phyloP scores from a whole-genome alignment of 2,797 vertebrate species.

The Clarias laeviceps region DNA sequence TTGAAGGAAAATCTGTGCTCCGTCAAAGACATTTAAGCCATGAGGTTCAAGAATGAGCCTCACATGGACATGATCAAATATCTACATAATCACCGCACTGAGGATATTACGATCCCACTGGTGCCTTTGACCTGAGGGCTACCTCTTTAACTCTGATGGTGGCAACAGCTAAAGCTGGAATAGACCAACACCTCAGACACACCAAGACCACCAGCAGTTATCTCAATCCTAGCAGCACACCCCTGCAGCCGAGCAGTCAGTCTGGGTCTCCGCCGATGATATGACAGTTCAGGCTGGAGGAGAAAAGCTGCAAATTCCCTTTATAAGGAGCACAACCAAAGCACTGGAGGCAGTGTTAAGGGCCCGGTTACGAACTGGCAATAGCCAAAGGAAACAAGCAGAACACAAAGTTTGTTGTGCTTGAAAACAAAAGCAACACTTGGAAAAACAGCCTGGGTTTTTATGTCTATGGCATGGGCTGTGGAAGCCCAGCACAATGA shows the following conservation, averaged over 20 bases:
- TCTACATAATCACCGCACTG: constrained; percentile 23
- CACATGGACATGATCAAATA: constrained; percentile 19
- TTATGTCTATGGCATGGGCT: constrained; percentile 65
- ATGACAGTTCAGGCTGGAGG: constrained; percentile 40
- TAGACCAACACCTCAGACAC: constrained; percentile 17
- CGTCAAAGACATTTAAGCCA: constrained; percentile 5
- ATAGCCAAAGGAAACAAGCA: constrained; percentile 77
- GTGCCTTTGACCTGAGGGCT: constrained; percentile 28
- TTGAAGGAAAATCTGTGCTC: not conserved
- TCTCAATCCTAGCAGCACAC: constrained; percentile 62
- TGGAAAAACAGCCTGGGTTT: constrained; percentile 73
- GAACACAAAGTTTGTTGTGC: constrained; percentile 78
- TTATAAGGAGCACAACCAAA: constrained; percentile 70
- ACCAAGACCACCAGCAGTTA: constrained; percentile 33
- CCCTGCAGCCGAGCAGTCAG: constrained; percentile 30
- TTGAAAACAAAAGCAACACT: constrained; percentile 76
- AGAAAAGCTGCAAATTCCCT: constrained; percentile 61
- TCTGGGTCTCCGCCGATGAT: constrained; percentile 46
- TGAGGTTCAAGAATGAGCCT: constrained; percentile 23
- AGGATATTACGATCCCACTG: constrained; percentile 22
- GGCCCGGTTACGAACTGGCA: constrained; percentile 62
- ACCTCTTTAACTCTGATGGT: constrained; percentile 32
- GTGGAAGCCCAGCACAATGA: constrained; percentile 53
- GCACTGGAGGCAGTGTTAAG: constrained; percentile 62
- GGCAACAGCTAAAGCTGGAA: constrained; percentile 34